phyloP scores from a whole-genome alignment of 1,140 invertebrate species.

The honey bee (Apis mellifera) region DNA sequence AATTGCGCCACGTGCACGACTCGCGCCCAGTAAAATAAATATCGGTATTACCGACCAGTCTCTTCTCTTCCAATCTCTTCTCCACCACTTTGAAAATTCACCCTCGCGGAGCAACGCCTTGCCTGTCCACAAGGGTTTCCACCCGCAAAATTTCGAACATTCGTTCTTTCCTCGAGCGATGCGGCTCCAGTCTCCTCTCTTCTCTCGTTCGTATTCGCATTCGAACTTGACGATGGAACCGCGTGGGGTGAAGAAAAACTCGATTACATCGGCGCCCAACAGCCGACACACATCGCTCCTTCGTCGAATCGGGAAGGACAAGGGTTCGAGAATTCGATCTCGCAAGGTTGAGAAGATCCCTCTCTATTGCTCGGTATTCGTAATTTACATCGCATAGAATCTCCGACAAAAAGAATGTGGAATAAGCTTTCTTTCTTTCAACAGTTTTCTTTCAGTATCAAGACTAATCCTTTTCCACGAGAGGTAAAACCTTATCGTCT shows the following conservation, averaged over 20 bases:
- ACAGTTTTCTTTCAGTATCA: neutral
- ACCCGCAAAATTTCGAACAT: neutral
- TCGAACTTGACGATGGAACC: no score
- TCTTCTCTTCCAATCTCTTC: neutral
- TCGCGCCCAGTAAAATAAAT: neutral
- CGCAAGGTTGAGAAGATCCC: no score
- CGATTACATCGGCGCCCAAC: no score
- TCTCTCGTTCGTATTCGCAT: slow-evolving; percentile 9
- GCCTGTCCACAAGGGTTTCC: neutral
- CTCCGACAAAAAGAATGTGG: no score
- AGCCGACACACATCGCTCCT: no score
- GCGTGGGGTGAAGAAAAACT: no score
- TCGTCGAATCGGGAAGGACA: no score
- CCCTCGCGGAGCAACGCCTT: no score
- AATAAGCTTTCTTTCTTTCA: no score
- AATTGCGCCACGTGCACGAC: neutral
- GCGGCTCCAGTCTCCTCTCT: neutral
- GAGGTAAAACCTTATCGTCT: neutral
- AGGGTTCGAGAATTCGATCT: no score
- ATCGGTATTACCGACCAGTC: neutral
- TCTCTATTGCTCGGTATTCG: no score
- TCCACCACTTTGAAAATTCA: neutral
- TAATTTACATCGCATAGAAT: no score
- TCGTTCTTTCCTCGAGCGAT: neutral
- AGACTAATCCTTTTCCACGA: neutral